These are phyloP conservation scores for Platerodrilus igneus DNA, from an alignment of 2,888 invertebrate species.

Conservation along the genomic window DNA sequence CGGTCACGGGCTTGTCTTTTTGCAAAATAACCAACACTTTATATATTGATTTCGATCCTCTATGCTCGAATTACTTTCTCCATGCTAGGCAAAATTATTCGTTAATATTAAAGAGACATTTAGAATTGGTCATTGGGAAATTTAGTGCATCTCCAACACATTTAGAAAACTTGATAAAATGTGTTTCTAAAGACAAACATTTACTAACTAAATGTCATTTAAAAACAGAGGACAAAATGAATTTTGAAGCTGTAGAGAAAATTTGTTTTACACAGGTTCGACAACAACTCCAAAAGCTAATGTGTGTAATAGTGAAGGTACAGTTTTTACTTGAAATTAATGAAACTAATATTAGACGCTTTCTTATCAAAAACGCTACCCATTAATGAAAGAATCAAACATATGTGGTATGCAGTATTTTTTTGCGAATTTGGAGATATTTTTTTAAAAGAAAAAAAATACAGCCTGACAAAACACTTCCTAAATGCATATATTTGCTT, in stretches of 20 bases:
- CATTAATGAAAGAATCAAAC: conserved; percentile 1
- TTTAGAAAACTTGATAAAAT: background rate
- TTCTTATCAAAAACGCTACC: conserved; percentile 1
- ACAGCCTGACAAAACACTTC: conserved; percentile 1
- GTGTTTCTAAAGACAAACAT: background rate
- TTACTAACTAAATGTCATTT: too few species aligned
- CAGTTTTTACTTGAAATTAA: background rate
- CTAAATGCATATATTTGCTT: conserved; percentile 1
- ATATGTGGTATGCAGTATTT: conserved; percentile 2
- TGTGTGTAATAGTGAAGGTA: conserved; percentile 1
- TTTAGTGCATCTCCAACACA: background rate
- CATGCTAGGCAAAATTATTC: too few species aligned
- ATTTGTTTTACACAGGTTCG: background rate
- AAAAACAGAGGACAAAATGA: background rate
- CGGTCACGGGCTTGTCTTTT: too few species aligned
- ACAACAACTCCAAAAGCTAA: conserved; percentile 1
- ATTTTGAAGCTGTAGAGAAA: conserved; percentile 2
- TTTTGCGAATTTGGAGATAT: background rate
- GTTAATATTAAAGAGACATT: too few species aligned
- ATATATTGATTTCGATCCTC: too few species aligned
- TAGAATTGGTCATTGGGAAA: background rate
- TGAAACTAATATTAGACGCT: background rate
- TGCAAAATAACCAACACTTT: too few species aligned
- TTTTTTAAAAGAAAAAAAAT: conserved; percentile 1
- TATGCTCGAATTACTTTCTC: too few species aligned